A percentile compares a stretch with the other conserved stretches of the same genome.
Evolutionary conservation across 2,888 invertebrate genomes (phyloP).

Genomic region (Gortyna flavago): DNA sequence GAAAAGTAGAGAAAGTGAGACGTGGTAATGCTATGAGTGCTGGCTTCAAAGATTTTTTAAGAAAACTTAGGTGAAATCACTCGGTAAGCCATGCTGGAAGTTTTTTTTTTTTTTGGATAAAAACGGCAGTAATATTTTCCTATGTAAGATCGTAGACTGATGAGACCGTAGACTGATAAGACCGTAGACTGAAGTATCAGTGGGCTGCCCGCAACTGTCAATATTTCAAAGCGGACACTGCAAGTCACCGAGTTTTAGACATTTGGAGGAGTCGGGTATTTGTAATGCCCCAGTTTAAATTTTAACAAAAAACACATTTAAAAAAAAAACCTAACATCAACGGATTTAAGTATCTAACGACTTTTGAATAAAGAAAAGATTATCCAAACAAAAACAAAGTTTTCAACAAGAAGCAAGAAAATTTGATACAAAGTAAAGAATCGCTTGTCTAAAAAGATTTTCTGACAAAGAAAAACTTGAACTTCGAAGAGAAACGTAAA

Average conservation of each 20-base stretch:
- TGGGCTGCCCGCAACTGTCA: neutral
- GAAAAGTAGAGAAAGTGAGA: neutral
- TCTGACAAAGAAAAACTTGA: slow-evolving; percentile 6
- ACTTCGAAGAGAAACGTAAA: neutral
- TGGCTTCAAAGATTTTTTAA: neutral
- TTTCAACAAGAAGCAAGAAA: slow-evolving; percentile 23
- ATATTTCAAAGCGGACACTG: neutral
- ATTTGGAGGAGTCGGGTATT: neutral
- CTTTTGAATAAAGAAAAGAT: slow-evolving; percentile 4
- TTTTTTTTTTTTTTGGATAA: neutral
- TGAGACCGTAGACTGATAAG: too few species aligned
- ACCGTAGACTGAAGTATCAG: neutral
- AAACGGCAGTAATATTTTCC: neutral
- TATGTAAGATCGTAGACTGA: neutral
- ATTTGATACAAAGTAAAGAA: slow-evolving; percentile 18
- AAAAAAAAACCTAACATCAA: neutral
- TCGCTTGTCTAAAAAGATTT: slow-evolving; percentile 21
- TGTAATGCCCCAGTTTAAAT: neutral
- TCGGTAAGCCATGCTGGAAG: neutral
- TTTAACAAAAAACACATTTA: neutral
- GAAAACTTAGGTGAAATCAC: neutral
- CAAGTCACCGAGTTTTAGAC: neutral
- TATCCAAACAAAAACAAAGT: slow-evolving; percentile 12
- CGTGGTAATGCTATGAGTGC: neutral
- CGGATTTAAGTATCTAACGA: neutral